These are phyloP conservation scores for Micromys minutus DNA, from an alignment of 2,113 vertebrate species.

Conservation along the genomic window DNA sequence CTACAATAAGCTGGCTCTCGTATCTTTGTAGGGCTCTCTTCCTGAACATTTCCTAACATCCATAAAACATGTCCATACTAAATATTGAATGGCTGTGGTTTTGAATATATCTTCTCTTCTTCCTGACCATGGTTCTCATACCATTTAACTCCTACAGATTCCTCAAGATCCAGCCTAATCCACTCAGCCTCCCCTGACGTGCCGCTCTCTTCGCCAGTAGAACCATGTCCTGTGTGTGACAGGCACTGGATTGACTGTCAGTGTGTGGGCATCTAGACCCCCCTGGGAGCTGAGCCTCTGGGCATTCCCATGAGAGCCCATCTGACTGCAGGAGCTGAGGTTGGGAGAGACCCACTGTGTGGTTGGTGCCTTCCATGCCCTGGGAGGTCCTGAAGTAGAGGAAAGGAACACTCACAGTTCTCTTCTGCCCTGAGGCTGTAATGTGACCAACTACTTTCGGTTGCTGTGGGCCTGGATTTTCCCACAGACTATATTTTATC, in stretches of 20 bases:
- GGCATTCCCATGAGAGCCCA: not conserved
- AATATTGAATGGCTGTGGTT: not conserved
- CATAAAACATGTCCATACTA: constrained; percentile 39
- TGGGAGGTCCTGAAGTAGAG: not conserved
- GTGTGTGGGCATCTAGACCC: not conserved
- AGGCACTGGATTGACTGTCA: not conserved
- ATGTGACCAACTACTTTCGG: not conserved
- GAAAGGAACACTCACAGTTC: not conserved
- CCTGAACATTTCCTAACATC: constrained; percentile 25
- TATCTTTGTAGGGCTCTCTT: constrained; percentile 10
- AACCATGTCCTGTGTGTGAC: not conserved
- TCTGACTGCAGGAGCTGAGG: not conserved
- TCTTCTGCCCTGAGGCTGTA: not conserved
- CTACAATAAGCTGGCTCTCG: constrained; percentile 43
- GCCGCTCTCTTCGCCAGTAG: not conserved
- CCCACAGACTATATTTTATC: not conserved
- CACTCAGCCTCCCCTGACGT: constrained; percentile 20
- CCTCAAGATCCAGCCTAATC: constrained; percentile 43
- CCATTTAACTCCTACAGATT: constrained; percentile 60
- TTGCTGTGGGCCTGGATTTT: not conserved
- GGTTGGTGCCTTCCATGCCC: not conserved
- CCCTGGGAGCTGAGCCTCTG: not conserved
- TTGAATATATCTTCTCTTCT: constrained; percentile 38
- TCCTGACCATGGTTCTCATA: constrained; percentile 21
- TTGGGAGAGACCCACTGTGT: not conserved